Conservation (phyloP, 2,113 vertebrate genomes). For the Theropithecus gelada region DNA sequence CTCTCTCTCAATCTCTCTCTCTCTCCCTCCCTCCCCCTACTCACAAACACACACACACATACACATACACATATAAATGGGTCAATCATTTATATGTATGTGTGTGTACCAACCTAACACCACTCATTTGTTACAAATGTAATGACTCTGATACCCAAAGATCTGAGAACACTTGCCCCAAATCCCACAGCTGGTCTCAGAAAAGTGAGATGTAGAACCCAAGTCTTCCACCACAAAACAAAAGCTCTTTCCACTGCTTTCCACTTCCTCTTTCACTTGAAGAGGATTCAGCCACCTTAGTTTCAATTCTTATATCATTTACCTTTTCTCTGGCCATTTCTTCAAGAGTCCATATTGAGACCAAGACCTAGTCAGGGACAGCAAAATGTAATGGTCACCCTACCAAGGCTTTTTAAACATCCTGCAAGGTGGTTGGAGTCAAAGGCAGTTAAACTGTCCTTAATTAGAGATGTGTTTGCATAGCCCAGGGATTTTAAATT, state of each 20-base stretch:
- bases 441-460: not conserved
- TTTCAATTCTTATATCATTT: not conserved
- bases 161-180: not conserved
- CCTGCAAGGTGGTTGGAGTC: not conserved
- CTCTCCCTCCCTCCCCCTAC: not conserved
- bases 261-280: not conserved
- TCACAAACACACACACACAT: not conserved
- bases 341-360: not conserved
- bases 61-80: not conserved
- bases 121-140: not conserved
- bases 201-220: not conserved
- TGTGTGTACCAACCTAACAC: not conserved
- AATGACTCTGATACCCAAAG: not conserved
- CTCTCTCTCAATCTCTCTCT: accelerated
- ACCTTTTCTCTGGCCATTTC: not conserved
- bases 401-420: not conserved
- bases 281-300: not conserved
- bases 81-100: not conserved
- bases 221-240: not conserved
- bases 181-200: not conserved
- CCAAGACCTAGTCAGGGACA: not conserved
- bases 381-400: not conserved
- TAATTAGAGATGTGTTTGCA: not conserved
- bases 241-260: not conserved
- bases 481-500: not conserved